Evolutionary conservation across 2,113 vertebrate genomes (phyloP).

Genomic region (Rhinolophus ferrumequinum): DNA sequence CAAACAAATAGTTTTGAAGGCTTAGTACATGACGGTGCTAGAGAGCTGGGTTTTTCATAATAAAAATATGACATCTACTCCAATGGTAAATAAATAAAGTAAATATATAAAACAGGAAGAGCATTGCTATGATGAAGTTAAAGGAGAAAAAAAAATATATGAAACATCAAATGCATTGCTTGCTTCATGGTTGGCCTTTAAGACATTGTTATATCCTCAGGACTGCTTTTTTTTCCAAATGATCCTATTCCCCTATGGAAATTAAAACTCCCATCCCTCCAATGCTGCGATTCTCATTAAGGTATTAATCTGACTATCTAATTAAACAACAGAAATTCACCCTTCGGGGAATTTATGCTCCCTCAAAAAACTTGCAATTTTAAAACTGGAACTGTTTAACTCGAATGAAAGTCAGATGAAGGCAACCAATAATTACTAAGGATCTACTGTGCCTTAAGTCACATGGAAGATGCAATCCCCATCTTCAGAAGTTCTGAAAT

Average conservation of each 20-base stretch:
- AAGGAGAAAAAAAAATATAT: neutral
- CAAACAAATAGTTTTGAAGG: neutral
- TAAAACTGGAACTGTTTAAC: neutral
- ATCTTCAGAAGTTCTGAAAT: neutral
- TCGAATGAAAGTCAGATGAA: constrained; percentile 14
- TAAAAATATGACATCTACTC: neutral
- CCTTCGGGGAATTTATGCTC: neutral
- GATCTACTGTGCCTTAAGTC: neutral
- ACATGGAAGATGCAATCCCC: neutral
- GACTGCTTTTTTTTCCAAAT: neutral
- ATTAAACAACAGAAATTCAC: constrained; percentile 45
- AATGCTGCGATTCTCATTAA: neutral
- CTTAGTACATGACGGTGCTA: neutral
- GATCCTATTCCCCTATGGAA: neutral
- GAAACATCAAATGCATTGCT: neutral
- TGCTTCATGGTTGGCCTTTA: neutral
- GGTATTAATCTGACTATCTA: constrained; percentile 45
- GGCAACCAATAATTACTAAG: neutral
- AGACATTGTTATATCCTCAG: neutral
- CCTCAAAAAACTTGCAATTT: constrained; percentile 11
- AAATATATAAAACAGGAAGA: neutral
- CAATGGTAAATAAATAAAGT: neutral
- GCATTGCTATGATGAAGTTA: neutral
- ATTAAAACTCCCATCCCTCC: constrained; percentile 10
- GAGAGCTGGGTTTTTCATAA: neutral